Evolutionary conservation across 2,888 invertebrate species (phyloP).

Genomic region (Melikaiella ostensackeni): DNA sequence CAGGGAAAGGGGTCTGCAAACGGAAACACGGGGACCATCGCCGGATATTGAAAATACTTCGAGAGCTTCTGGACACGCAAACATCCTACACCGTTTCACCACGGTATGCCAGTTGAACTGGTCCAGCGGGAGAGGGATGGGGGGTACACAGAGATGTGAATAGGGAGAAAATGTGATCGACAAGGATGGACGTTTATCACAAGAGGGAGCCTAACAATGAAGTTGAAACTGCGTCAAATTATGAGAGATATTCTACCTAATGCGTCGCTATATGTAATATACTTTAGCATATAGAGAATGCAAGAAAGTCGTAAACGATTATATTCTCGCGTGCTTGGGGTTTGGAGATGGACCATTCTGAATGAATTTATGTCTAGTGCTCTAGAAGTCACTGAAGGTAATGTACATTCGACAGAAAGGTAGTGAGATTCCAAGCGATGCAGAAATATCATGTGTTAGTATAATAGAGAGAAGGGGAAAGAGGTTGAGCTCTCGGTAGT

Average conservation of each 20-base stretch:
- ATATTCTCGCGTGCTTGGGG: constrained; percentile 40
- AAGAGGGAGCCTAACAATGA: not conserved
- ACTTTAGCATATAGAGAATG: constrained; percentile 13
- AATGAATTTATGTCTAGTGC: constrained; percentile 20
- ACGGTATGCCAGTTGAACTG: constrained; percentile 3
- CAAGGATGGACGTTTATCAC: not conserved
- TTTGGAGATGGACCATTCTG: constrained; percentile 16
- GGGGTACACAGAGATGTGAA: not conserved
- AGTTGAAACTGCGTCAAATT: not conserved
- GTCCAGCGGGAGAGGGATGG: not conserved
- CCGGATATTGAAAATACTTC: constrained; percentile 75
- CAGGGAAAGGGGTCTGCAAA: constrained; percentile 17
- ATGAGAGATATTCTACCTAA: not conserved
- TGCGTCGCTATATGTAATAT: not conserved
- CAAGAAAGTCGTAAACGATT: constrained; percentile 46
- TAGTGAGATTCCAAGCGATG: not conserved
- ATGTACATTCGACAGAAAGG: constrained; percentile 18
- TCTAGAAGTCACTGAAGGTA: constrained; percentile 3
- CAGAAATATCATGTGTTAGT: constrained; percentile 10
- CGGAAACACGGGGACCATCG: constrained; percentile 54
- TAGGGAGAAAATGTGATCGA: constrained; percentile 13
- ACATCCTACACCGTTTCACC: constrained; percentile 10
- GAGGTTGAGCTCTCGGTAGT: constrained; percentile 1
- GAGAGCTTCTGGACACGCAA: constrained; percentile 50
- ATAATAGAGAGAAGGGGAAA: constrained; percentile 7